phyloP scores from a whole-genome alignment of 2,113 vertebrate species.

The Felis chaus region DNA sequence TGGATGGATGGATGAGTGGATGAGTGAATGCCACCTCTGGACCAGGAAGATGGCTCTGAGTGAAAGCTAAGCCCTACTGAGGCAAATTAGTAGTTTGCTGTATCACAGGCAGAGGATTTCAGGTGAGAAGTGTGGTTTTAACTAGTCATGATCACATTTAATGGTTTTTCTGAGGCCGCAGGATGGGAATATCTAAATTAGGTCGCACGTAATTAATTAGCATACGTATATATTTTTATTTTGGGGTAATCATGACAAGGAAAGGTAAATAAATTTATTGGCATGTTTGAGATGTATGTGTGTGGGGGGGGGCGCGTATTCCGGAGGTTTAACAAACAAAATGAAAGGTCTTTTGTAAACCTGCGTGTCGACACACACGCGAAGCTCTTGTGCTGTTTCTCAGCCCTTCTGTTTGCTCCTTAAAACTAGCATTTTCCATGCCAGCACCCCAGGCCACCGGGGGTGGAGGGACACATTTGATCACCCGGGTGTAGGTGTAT shows the following conservation, averaged over 20 bases:
- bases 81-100: background rate
- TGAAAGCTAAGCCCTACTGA: background rate
- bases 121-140: background rate
- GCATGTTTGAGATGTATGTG: background rate
- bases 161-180: background rate
- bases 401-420: background rate
- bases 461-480: background rate
- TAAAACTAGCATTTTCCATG: background rate
- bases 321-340: background rate
- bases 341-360: background rate
- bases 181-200: slow-evolving; percentile 4
- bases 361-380: fast-evolving
- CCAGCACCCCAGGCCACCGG: background rate
- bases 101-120: background rate
- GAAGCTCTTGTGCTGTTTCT: background rate
- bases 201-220: background rate
- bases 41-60: background rate
- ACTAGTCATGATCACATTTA: background rate
- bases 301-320: background rate
- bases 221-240: background rate
- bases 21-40: fast-evolving
- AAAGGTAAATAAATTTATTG: background rate
- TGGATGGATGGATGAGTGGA: fast-evolving
- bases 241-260: background rate
- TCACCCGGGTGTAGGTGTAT: too few relatives aligned